phyloP scores from a whole-genome alignment of 2,113 vertebrate species.

The Ochotona princeps region DNA sequence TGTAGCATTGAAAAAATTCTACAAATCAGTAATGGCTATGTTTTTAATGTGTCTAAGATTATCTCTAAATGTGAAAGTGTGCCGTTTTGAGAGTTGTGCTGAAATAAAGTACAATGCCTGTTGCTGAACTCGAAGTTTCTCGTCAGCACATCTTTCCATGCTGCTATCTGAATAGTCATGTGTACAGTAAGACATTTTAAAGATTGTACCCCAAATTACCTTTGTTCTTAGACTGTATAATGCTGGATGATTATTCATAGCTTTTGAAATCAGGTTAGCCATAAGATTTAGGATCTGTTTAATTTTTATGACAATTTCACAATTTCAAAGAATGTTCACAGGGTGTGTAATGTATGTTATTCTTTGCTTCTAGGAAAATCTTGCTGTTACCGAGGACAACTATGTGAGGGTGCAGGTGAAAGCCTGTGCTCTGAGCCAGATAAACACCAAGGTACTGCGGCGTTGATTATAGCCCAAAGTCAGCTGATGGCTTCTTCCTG shows the following conservation, averaged over 20 bases:
- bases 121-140: not conserved
- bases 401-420: slow-evolving; percentile 95
- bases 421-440: slow-evolving; percentile 93
- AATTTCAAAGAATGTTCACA: not conserved
- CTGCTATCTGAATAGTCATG: not conserved
- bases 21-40: not conserved
- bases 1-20: slow-evolving; percentile 2
- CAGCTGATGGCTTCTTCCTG: not conserved
- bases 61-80: not conserved
- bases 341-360: slow-evolving; percentile 19
- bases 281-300: not conserved
- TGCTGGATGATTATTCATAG: not conserved
- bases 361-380: slow-evolving; percentile 87
- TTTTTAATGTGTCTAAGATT: not conserved
- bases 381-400: slow-evolving; percentile 84
- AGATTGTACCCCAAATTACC: not conserved
- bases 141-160: not conserved
- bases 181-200: not conserved
- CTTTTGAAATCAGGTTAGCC: not conserved
- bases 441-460: slow-evolving; percentile 92
- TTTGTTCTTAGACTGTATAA: not conserved
- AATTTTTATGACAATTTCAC: slow-evolving; percentile 9
- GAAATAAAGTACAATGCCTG: not conserved
- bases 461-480: slow-evolving; percentile 28
- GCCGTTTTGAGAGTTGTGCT: slow-evolving; percentile 17